phyloP scores from a whole-genome alignment of 2,888 invertebrate species.

The Cataglyphis albicans region DNA sequence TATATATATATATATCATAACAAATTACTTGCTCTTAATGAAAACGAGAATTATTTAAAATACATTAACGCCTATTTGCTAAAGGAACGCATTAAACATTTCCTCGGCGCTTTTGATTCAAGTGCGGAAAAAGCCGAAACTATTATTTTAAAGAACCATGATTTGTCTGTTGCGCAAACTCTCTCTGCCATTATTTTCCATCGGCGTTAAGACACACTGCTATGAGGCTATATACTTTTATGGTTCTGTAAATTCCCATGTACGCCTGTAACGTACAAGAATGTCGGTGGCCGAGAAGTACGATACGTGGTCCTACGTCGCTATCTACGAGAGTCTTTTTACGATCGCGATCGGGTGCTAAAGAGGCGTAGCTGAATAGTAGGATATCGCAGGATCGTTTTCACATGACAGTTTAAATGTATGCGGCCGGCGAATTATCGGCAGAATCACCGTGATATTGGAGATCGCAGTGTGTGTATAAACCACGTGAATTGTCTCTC shows the following conservation, averaged over 20 bases:
- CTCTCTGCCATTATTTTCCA: slow-evolving; percentile 42
- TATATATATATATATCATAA: neutral
- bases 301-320: slow-evolving; percentile 49
- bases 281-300: slow-evolving; percentile 19
- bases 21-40: neutral
- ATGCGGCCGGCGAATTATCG: slow-evolving; percentile 16
- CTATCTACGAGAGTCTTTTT: slow-evolving; percentile 60
- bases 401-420: neutral
- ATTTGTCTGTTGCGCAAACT: slow-evolving; percentile 41
- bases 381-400: slow-evolving; percentile 33
- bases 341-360: slow-evolving; percentile 54
- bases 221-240: slow-evolving; percentile 59
- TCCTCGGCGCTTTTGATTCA: neutral
- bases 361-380: slow-evolving; percentile 48
- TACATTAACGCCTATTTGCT: neutral
- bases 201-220: slow-evolving; percentile 39
- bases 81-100: neutral
- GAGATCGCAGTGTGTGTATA: neutral
- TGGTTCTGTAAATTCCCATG: slow-evolving; percentile 56
- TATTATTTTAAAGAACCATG: slow-evolving; percentile 35
- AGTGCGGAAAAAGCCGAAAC: neutral
- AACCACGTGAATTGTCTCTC: neutral
- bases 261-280: slow-evolving; percentile 49
- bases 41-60: neutral
- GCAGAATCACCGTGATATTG: neutral